Evolutionary conservation across 1,140 invertebrate species (phyloP), one percentile per base, ranked within the genome.

Genomic region (Musca domestica): DNA sequence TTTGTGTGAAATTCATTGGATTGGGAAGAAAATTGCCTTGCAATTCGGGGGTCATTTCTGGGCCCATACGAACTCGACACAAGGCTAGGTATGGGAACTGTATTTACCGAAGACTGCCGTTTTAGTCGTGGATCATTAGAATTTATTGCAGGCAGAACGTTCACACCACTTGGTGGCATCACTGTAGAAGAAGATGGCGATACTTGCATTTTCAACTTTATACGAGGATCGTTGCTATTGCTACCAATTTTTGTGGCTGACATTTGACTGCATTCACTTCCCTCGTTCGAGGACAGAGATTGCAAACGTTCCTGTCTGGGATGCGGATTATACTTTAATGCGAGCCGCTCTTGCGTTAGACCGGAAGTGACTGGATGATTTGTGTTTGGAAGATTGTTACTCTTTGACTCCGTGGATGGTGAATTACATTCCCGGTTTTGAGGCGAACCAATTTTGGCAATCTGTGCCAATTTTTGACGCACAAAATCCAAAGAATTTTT

Each of bases 251-350:
- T 22, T 30, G 27, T 30, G 27, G 27, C 27, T 2, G 63, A 48
- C n/a, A 20, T 12, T 23, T 19, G 23, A 9, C 63, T 47, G 20
- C 23, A 65, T 48, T 65, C 34, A n/a, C 48, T 58, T 14, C 54
- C 25, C 25, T 58, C 54, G 2, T 14, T 58, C 2, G 54, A 58
- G 7, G 54, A 58, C 9, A 58, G 25, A 9, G 54, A 58, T 17
- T 30, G 25, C 1, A 58, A 9, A 22, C 68, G 64, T n/a, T 69
- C 63, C 10, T 52, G 25, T 7, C 69, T 66, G 1, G 69, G 65
- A 66, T 70, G 69, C 10, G 69, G 69, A 58, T 67, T 56, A 41
- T 70, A 70, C 65, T 67, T 70, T 58, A 70, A 68, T 34, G 69
- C 69, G 10, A 70, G 14, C 10, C 69, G 61, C 49, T 70, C 69